phyloP scores from a whole-genome alignment of 2,888 invertebrate genomes.

The Penaeus monodon region DNA sequence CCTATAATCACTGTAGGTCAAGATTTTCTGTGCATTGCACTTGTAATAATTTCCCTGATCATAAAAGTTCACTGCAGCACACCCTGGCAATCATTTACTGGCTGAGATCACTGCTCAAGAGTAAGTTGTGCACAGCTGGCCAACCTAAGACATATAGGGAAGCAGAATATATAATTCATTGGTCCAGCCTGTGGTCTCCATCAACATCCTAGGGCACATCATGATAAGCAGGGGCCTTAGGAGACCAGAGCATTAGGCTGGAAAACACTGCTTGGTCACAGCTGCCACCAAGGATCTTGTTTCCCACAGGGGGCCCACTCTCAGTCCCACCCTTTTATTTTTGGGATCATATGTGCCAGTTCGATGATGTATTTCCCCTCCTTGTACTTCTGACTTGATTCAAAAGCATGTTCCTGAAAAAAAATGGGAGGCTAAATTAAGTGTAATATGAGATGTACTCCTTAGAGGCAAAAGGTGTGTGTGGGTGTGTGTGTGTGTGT shows the following conservation, averaged over 20 bases:
- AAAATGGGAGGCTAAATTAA: conserved; percentile 65
- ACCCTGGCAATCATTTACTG: conserved; percentile 43
- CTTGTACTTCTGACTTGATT: conserved; percentile 99
- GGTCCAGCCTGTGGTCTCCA: conserved; percentile 31
- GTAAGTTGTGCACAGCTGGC: conserved; percentile 43
- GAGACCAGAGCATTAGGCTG: conserved; percentile 17
- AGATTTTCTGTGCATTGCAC: conserved; percentile 20
- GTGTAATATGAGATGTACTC: neutral
- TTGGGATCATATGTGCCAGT: conserved; percentile 99
- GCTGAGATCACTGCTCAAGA: conserved; percentile 52
- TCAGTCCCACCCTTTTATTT: conserved; percentile 98
- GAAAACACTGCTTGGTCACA: conserved; percentile 48
- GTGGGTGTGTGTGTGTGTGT: too few species aligned
- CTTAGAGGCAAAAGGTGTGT: too few species aligned
- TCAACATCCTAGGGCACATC: conserved; percentile 23
- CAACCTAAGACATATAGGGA: conserved; percentile 49
- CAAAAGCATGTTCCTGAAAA: conserved; percentile 97
- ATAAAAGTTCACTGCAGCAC: conserved; percentile 29
- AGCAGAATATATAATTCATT: conserved; percentile 47
- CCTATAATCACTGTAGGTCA: conserved; percentile 13
- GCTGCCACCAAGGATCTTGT: conserved; percentile 48
- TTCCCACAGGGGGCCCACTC: conserved; percentile 63
- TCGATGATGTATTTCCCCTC: conserved; percentile 99
- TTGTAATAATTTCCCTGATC: conserved; percentile 21
- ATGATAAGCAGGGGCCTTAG: conserved; percentile 13